Evolutionary conservation across 2,888 invertebrate genomes (phyloP), one percentile per base, ranked within the genome.

Genomic region (Chrysomela aeneicollis): DNA sequence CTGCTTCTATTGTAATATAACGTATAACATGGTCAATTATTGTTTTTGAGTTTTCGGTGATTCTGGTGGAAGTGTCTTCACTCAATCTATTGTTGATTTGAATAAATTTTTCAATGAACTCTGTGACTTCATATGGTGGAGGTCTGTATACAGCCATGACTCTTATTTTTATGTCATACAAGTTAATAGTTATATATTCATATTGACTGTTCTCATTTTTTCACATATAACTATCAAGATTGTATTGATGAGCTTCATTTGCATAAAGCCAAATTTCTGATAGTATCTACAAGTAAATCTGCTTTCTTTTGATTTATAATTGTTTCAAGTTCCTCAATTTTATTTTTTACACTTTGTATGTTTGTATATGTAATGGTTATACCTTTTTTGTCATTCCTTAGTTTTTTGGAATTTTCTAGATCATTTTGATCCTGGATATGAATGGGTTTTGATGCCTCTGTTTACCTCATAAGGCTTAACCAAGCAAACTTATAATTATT

Each of bases 281-380:
- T 51, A 51, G 15, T 15, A n/a, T n/a, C n/a, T n/a, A 51, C n/a
- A n/a, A 51, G 26, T 51, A 51, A 8, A 51, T 51, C 51, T 15
- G n/a, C 2, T 51, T 51, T 51, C n/a, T n/a, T 51, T 17, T 15
- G 12, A 5, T 26, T 51, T 17, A 51, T 1, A 1, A 51, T 8
- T 15, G n/a, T 1, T 17, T 51, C n/a, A 1, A 51, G 1, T 26
- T 51, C 30, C 12, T 51, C 26, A 12, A 51, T 15, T 51, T 22
- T 51, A 22, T n/a, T 51, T n/a, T 17, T 51, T 8, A 51, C 26
- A 51, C 51, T 51, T n/a, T 26, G 51, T 51, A 51, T 51, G 26
- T 51, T 51, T 21, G 22, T 47, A 47, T 47, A 18, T 47, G 47
- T 47, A 17, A 47, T 47, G 47, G 47, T 47, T 18, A 47, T 47